Evolutionary conservation across 1,140 invertebrate genomes (phyloP), one percentile per base, ranked within the genome.

Genomic region (Neoseiulus cucumeris): DNA sequence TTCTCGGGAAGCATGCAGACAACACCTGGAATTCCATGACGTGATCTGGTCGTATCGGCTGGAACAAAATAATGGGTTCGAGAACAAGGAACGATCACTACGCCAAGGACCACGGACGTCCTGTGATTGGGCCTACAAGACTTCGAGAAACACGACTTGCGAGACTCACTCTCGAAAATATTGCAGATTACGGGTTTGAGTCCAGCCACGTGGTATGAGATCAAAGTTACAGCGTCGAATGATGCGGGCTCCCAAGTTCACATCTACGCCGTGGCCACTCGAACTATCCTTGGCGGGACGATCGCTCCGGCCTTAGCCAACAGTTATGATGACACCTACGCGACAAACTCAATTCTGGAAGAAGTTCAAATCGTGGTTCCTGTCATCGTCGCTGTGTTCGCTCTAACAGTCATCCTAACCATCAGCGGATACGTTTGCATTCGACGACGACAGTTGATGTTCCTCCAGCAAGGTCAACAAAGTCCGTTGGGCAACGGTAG

Each of bases 181-280:
- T 17, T 20, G 25, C 51, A 59, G 1, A 86, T 94, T 39, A 78
- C 90, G 67, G 91, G 94, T 74, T 76, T 97, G 68, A 88, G 89
- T 71, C 88, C 91, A 0, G 91, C 89, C 9, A 91, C 84, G 22
- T 92, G 90, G 87, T 95, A 95, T 74, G 84, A 89, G 68, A 75
- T 79, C 68, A 82, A 84, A 68, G 85, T 94, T 51, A 87, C 86
- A 0, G 90, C 91, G 0, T 84, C 89, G 75, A 94, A 92, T 75
- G 89, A 91, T 73, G 90, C 90, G 0, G 91, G 91, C 0, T 86
- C 85, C 47, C 51, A 59, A 33, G 51, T 59, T 29, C 51, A 59
- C 51, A 59, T 59, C 51, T 59, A 59, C 22, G 51, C 51, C 33
- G 51, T 59, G 51, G 51, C 51, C 22, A 59, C 51, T 33, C 51